A percentile compares a stretch with the other conserved stretches of the same genome.
phyloP scores from a whole-genome alignment of 2,797 vertebrate genomes.

The Limosa lapponica region DNA sequence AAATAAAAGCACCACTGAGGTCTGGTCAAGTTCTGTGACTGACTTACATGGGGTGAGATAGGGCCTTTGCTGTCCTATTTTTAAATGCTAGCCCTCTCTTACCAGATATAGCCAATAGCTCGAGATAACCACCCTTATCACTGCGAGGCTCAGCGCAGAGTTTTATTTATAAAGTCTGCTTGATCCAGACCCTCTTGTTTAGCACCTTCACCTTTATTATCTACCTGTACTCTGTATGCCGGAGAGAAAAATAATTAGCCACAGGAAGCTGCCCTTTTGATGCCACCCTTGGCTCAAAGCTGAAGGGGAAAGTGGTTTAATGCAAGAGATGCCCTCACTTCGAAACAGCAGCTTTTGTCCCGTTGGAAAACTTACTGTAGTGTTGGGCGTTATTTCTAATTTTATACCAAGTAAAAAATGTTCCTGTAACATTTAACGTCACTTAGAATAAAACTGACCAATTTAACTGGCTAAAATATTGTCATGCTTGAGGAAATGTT shows the following conservation, averaged over 20 bases:
- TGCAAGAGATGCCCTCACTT: neutral
- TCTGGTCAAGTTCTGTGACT: neutral
- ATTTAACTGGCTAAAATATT: neutral
- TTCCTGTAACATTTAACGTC: neutral
- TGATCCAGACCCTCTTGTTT: slow-evolving; percentile 5
- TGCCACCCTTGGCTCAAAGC: neutral
- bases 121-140: neutral
- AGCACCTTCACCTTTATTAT: neutral
- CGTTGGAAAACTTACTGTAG: neutral
- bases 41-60: neutral
- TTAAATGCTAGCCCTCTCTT: neutral
- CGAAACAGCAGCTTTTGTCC: neutral
- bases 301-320: neutral
- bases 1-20: neutral
- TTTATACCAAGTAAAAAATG: neutral
- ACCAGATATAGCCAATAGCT: neutral
- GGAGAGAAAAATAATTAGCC: neutral
- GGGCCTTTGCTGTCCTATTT: neutral
- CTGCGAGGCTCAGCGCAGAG: neutral
- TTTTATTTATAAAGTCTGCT: neutral
- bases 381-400: neutral
- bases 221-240: neutral
- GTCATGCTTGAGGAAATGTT: neutral
- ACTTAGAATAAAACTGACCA: neutral
- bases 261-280: neutral